A percentile compares a stretch with the other conserved stretches of the same genome.
Evolutionary conservation across 2,113 vertebrate species (phyloP).

Genomic region (Calidris pugnax): DNA sequence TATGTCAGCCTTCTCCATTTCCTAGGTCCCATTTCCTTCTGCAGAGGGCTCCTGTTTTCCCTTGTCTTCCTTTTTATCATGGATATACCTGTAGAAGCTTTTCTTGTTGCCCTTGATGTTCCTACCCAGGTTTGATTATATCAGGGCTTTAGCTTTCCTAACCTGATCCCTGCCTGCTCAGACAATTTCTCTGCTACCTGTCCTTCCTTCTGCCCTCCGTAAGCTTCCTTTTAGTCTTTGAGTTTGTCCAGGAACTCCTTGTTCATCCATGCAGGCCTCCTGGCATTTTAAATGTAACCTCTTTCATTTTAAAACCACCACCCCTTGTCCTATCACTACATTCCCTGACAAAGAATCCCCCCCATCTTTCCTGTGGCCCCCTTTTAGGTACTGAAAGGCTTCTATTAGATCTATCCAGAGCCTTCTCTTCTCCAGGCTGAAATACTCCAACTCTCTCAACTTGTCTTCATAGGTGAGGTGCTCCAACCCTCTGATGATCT

Average conservation of each 20-base stretch:
- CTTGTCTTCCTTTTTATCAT: neutral
- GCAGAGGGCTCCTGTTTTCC: neutral
- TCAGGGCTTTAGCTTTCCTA: neutral
- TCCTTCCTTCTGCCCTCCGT: neutral
- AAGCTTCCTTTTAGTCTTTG: neutral
- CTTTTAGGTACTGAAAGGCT: neutral
- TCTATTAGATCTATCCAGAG: neutral
- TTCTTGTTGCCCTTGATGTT: neutral
- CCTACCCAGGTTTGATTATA: neutral
- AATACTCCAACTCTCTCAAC: neutral
- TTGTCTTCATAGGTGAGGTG: neutral
- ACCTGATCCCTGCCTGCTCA: neutral
- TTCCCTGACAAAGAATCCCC: neutral
- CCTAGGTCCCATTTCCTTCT: neutral
- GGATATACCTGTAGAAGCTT: neutral
- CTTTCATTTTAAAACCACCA: neutral
- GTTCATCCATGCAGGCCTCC: neutral
- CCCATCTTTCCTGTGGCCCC: neutral
- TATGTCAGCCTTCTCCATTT: neutral
- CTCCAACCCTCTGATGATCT: neutral
- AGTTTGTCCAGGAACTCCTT: neutral
- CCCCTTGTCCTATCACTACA: neutral
- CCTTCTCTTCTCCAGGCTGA: neutral
- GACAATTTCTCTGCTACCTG: neutral
- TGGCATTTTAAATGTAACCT: neutral